Percentiles rank a stretch among this genome's conserved stretches.
Evolutionary conservation across 2,888 invertebrate genomes (phyloP).

Genomic region (Epiblema foenella): DNA sequence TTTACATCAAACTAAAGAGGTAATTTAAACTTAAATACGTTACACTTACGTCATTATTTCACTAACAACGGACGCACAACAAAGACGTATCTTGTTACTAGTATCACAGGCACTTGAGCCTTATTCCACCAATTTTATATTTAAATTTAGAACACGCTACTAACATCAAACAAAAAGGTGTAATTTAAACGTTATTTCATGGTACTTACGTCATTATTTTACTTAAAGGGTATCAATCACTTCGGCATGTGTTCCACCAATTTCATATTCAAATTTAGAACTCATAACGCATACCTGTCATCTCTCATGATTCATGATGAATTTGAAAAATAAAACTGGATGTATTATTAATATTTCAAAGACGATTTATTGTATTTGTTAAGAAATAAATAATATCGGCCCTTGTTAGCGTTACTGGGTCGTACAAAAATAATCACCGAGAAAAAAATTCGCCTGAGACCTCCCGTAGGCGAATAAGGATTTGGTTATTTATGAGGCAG

Average conservation of each 20-base stretch:
- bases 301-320: constrained; percentile 52
- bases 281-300: constrained; percentile 45
- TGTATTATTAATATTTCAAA: constrained; percentile 65
- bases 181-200: not conserved
- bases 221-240: not conserved
- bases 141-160: not conserved
- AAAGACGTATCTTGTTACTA: too few relatives aligned
- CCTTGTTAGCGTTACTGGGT: constrained; percentile 58
- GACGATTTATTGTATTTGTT: constrained; percentile 69
- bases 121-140: constrained; percentile 1
- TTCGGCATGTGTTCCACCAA: not conserved
- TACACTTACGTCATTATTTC: too few relatives aligned
- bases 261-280: constrained; percentile 34
- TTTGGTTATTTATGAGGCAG: constrained; percentile 36
- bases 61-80: too few relatives aligned
- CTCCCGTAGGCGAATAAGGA: constrained; percentile 42
- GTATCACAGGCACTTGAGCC: too few relatives aligned
- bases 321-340: constrained; percentile 51
- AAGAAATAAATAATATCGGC: constrained; percentile 61
- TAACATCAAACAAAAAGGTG: not conserved
- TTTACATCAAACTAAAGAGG: too few relatives aligned
- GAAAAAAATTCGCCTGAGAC: constrained; percentile 45
- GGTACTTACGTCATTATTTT: not conserved
- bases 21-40: too few relatives aligned
- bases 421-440: constrained; percentile 55